Percentiles rank a stretch among this genome's conserved stretches.
phyloP scores from a whole-genome alignment of 2,888 invertebrate genomes.

The Phyllotreta cruciferae region DNA sequence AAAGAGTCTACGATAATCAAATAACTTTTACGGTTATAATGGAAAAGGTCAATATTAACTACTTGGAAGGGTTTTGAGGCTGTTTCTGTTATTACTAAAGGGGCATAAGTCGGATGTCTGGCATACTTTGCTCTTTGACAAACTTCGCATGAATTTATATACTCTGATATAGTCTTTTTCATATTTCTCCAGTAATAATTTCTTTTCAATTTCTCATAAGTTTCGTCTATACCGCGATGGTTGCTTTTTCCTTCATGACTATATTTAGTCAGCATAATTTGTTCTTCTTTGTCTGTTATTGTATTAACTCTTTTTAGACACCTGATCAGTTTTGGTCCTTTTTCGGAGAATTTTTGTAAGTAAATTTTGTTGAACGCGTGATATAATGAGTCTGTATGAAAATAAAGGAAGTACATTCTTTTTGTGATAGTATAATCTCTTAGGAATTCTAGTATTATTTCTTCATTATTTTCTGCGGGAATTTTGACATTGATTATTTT shows the following conservation, averaged over 20 bases:
- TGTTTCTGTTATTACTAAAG: slow-evolving; percentile 6
- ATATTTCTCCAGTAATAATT: slow-evolving; percentile 28
- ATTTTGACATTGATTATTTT: slow-evolving; percentile 8
- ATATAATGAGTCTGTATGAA: slow-evolving; percentile 6
- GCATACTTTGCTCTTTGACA: slow-evolving; percentile 19
- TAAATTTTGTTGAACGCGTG: slow-evolving; percentile 7
- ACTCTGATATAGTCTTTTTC: slow-evolving; percentile 16
- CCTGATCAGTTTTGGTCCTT: too few species aligned
- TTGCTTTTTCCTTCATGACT: slow-evolving; percentile 21
- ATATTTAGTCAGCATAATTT: slow-evolving; percentile 19
- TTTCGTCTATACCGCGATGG: slow-evolving; percentile 22
- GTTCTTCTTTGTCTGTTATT: slow-evolving; percentile 15
- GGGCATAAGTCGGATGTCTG: slow-evolving; percentile 14
- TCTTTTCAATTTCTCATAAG: slow-evolving; percentile 12
- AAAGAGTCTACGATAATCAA: slow-evolving; percentile 4
- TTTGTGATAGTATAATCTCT: slow-evolving; percentile 10
- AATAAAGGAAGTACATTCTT: slow-evolving; percentile 15
- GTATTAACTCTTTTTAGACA: too few species aligned
- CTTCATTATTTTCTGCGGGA: slow-evolving; percentile 5
- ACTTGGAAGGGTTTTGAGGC: slow-evolving; percentile 7
- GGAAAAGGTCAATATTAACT: neutral
- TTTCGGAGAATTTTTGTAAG: too few species aligned
- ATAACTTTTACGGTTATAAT: neutral
- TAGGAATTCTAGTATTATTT: slow-evolving; percentile 8
- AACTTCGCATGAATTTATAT: slow-evolving; percentile 18